Conservation (phyloP, 2,113 vertebrate species). For the Podilymbus podiceps region DNA sequence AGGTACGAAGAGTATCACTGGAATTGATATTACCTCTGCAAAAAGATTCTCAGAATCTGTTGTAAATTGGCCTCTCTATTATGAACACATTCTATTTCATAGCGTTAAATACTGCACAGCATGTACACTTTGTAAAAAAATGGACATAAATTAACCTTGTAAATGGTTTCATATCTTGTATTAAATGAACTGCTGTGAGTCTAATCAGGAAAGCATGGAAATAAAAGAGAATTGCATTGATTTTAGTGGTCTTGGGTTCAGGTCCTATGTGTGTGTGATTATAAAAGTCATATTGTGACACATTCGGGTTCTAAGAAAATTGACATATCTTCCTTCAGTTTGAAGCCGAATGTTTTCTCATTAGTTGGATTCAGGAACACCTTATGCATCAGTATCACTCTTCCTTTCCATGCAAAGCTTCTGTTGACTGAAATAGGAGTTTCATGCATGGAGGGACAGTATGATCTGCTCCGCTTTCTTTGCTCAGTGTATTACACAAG, state of each 20-base stretch:
- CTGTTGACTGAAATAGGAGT: neutral
- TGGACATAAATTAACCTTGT: slow-evolving; percentile 35
- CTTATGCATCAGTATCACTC: neutral
- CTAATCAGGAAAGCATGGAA: neutral
- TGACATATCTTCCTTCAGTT: neutral
- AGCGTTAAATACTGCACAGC: neutral
- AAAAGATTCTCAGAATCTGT: neutral
- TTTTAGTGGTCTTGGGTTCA: neutral
- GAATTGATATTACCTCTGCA: slow-evolving; percentile 9
- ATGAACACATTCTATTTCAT: neutral
- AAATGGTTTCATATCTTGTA: neutral
- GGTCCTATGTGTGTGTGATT: neutral
- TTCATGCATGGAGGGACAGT: neutral
- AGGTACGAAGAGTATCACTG: neutral
- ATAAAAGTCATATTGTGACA: neutral
- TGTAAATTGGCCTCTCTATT: slow-evolving; percentile 10
- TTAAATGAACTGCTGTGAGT: slow-evolving; percentile 20
- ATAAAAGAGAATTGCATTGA: neutral
- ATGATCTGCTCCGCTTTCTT: neutral
- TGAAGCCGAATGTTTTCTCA: neutral
- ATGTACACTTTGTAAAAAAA: neutral
- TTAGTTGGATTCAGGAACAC: neutral
- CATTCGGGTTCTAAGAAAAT: neutral
- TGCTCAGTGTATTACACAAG: neutral
- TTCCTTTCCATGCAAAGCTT: neutral